phyloP scores from a whole-genome alignment of 64 coral and sea anemone species.

The Hydrozoanthus tunicans region DNA sequence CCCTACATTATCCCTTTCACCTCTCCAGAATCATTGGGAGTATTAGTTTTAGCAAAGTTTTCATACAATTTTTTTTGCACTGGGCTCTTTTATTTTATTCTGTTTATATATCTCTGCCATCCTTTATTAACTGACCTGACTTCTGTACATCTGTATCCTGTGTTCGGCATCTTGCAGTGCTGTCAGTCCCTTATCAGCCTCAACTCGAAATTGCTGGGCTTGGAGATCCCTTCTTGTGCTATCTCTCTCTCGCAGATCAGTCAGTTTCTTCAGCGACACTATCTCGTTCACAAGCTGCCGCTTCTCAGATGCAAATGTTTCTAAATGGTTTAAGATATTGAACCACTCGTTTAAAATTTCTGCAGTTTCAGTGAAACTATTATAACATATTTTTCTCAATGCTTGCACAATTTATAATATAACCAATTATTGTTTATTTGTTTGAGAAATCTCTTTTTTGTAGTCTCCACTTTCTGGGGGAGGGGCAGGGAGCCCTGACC shows the following conservation, averaged over 20 bases:
- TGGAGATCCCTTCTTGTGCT: conserved; percentile 82
- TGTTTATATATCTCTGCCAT: neutral
- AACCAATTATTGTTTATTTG: no score
- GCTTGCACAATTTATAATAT: neutral
- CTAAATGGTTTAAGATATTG: conserved; percentile 24
- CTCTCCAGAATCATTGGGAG: no score
- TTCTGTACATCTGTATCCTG: conserved; percentile 80
- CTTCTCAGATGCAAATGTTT: conserved; percentile 87
- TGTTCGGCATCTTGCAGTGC: conserved; percentile 90
- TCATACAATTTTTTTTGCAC: no score
- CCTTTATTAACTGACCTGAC: conserved; percentile 64
- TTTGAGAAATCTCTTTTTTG: no score
- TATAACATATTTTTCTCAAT: neutral
- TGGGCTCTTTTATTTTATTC: no score
- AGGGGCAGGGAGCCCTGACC: no score
- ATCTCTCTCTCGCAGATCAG: conserved; percentile 75
- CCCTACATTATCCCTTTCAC: no score
- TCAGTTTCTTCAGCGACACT: conserved; percentile 91
- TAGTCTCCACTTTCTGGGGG: no score
- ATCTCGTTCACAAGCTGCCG: conserved; percentile 95
- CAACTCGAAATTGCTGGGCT: conserved; percentile 84
- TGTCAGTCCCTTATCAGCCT: conserved; percentile 90
- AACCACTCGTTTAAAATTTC: neutral
- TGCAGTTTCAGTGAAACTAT: neutral
- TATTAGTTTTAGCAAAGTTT: no score